Conservation (phyloP, 2,797 vertebrate genomes). For the Hydrophis major region DNA sequence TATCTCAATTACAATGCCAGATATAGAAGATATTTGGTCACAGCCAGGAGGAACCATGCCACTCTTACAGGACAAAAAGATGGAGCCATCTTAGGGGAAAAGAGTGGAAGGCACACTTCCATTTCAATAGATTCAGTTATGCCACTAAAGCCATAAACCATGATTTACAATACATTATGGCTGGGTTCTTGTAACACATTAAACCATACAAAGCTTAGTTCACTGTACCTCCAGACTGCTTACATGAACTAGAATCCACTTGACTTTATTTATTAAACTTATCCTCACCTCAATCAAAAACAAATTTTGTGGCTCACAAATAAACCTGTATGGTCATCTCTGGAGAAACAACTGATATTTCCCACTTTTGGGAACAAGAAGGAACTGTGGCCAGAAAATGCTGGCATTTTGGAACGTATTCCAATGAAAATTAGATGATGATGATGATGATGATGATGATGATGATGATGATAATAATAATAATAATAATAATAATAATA, state of each 20-base stretch:
- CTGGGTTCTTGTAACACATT: not conserved
- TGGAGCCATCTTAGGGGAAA: not conserved
- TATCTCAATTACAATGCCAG: not conserved
- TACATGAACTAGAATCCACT: not conserved
- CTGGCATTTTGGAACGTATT: not conserved
- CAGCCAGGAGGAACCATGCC: not conserved
- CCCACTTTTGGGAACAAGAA: not conserved
- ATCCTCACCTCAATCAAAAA: not conserved
- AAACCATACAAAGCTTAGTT: not conserved
- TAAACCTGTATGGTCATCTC: not conserved
- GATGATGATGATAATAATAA: not conserved
- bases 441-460: not conserved
- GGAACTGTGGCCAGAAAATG: not conserved
- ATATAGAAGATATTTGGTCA: not conserved
- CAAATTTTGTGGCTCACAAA: not conserved
- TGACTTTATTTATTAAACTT: not conserved
- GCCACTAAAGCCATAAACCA: not conserved
- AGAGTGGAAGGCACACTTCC: not conserved
- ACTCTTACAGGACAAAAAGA: not conserved
- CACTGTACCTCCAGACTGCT: not conserved
- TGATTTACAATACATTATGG: not conserved
- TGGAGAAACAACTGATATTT: not conserved
- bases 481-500: not conserved
- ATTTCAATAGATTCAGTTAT: not conserved
- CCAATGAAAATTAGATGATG: not conserved